Evolutionary conservation across 2,888 invertebrate genomes (phyloP).

Genomic region (Phania funesta): DNA sequence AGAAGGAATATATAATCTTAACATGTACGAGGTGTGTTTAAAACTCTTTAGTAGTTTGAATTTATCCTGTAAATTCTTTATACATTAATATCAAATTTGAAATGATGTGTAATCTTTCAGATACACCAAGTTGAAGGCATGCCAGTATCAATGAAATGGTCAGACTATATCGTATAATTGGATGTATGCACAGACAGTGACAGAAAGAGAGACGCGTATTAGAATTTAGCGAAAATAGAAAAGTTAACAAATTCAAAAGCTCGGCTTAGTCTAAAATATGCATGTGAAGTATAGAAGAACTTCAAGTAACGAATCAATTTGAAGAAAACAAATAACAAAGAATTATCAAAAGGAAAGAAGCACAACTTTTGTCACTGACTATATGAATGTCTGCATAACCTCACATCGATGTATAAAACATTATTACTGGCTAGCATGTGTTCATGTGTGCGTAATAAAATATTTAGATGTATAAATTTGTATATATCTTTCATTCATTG

Average conservation of each 20-base stretch:
- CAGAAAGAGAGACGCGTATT: neutral
- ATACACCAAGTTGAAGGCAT: neutral
- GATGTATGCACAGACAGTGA: neutral
- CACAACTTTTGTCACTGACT: neutral
- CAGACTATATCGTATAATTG: neutral
- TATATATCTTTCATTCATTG: neutral
- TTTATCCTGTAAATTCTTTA: too few relatives aligned
- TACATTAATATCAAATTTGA: too few relatives aligned
- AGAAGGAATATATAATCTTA: neutral
- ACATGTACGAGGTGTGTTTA: too few relatives aligned
- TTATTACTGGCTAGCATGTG: neutral
- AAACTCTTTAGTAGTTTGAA: too few relatives aligned
- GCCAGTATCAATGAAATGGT: neutral
- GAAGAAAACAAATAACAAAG: too few relatives aligned
- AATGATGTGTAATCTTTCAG: too few relatives aligned
- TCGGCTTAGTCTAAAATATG: too few relatives aligned
- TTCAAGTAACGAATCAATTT: too few relatives aligned
- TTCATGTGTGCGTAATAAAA: neutral
- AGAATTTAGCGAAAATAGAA: too few relatives aligned
- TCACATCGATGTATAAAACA: neutral
- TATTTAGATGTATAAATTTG: slow-evolving; percentile 2
- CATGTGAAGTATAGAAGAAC: too few relatives aligned
- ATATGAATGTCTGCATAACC: neutral
- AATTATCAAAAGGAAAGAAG: neutral
- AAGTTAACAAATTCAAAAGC: too few relatives aligned